Evolutionary conservation across 1,140 invertebrate genomes (phyloP), one percentile per base, ranked within the genome.

Genomic region (Teleopsis dalmanni): DNA sequence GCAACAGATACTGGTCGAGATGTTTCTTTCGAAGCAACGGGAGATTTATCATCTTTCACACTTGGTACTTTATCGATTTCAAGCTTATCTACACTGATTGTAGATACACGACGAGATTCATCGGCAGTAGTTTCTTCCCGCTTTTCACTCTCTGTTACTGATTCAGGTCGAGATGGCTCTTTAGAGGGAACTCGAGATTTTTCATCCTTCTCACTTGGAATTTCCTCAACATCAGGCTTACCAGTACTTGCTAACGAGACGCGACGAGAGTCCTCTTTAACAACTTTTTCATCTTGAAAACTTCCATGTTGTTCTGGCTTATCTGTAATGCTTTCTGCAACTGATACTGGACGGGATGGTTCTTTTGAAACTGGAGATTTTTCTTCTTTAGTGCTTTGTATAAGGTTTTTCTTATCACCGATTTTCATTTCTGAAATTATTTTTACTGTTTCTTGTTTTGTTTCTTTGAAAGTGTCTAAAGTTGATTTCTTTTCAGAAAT

Each of bases 111-210:
- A 3, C n/a, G 8, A 23, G 45, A 36, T 36, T 47, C 19, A n/a
- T n/a, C n/a, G n/a, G n/a, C n/a, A 0, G 13, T 22, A 16, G 27
- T 14, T 38, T 48, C 35, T 3, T 27, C 29, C 7, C 35, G 18
- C 11, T 27, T 27, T 1, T 16, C 38, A 41, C 29, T 25, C n/a
- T 48, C 27, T 11, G 51, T 59, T 1, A 55, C 52, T 5, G 63
- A 66, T 31, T 42, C 53, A 7, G 55, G 54, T 4, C 57, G 36
- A 0, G 62, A 59, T 1, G 47, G 41, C 48, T 57, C 58, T 14
- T 60, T 56, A 1, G 59, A 63, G 13, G 43, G 36, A 27, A 7
- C 13, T 26, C 38, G 26, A 2, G 59, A 56, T 29, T 57, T 61
- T 1, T 57, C 54, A 14, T 50, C 54, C 18, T 51, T 53, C 4